These are phyloP conservation scores for Fragum fragum DNA, from an alignment of 2,888 invertebrate species.

Conservation along the genomic window DNA sequence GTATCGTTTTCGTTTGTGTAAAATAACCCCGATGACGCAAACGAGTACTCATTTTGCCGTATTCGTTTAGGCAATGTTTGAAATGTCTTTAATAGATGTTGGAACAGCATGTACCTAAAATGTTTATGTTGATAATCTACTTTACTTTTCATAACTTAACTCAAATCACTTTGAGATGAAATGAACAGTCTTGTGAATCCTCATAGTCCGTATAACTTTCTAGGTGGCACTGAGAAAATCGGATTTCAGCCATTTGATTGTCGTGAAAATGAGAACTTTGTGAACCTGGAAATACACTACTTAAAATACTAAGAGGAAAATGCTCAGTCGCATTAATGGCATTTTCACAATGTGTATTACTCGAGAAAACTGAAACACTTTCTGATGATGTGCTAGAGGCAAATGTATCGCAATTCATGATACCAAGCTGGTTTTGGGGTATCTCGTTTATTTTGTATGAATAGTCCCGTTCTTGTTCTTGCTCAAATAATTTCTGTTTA, in stretches of 20 bases:
- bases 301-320: constrained; percentile 7
- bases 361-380: neutral
- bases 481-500: neutral
- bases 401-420: neutral
- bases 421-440: constrained; percentile 7
- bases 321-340: neutral
- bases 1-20: constrained; percentile 16
- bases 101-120: neutral
- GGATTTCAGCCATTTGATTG: constrained; percentile 1
- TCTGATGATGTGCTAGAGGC: neutral
- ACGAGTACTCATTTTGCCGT: constrained; percentile 3
- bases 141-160: constrained; percentile 1
- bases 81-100: constrained; percentile 9
- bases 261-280: neutral
- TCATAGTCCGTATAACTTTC: constrained; percentile 20
- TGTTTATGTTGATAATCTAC: constrained; percentile 20
- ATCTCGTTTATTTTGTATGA: neutral
- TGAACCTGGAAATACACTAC: constrained; percentile 5
- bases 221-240: constrained; percentile 5
- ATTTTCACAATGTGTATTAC: neutral
- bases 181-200: neutral
- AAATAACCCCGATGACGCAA: constrained; percentile 14
- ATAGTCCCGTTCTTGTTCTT: neutral
- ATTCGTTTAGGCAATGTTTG: constrained; percentile 26
- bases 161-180: neutral